Evolutionary conservation across 2,113 vertebrate genomes (phyloP).

Genomic region (Acrocephalus kingi): DNA sequence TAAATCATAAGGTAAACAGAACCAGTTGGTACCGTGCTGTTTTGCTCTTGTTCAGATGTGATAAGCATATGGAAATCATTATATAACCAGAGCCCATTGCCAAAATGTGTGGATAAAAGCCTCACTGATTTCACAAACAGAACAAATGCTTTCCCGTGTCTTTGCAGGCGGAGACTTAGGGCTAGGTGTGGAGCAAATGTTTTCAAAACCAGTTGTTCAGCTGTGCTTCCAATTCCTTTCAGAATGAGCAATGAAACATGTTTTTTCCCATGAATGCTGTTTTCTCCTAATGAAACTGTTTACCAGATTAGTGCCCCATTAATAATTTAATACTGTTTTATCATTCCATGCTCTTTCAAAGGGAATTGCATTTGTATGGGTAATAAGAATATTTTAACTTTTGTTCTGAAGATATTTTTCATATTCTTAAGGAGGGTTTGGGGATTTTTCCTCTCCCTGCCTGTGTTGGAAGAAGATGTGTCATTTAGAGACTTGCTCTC

Average conservation of each 20-base stretch:
- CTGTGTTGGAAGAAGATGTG: not conserved
- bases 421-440: not conserved
- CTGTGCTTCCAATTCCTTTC: not conserved
- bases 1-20: constrained; percentile 7
- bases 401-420: not conserved
- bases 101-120: not conserved
- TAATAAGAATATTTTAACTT: not conserved
- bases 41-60: constrained; percentile 14
- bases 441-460: not conserved
- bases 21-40: not conserved
- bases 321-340: constrained; percentile 9
- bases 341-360: not conserved
- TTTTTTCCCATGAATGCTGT: not conserved
- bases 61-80: constrained; percentile 29
- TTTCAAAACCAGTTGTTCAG: not conserved
- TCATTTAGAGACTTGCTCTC: not conserved
- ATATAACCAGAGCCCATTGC: not conserved
- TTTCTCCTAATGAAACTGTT: not conserved
- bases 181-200: not conserved
- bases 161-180: not conserved
- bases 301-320: not conserved
- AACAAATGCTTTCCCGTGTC: not conserved
- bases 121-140: not conserved
- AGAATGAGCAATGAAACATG: not conserved
- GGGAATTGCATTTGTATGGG: not conserved